Evolutionary conservation across 2,888 invertebrate species (phyloP).

Genomic region (Idaea dimidiata): DNA sequence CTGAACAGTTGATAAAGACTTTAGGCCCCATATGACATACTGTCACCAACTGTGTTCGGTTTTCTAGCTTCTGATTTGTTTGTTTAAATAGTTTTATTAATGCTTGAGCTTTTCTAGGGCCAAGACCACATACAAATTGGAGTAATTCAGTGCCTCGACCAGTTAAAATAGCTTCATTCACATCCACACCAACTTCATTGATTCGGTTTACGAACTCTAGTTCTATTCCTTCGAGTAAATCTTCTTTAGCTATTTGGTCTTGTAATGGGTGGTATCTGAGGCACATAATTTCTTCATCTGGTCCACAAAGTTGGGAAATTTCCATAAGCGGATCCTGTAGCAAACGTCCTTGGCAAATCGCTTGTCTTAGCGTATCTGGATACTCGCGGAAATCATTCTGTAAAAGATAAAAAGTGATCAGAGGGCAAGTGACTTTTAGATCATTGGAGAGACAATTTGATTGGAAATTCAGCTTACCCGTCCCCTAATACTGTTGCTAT

Average conservation of each 20-base stretch:
- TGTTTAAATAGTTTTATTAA: slow-evolving; percentile 93
- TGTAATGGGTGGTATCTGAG: slow-evolving; percentile 94
- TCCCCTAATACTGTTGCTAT: slow-evolving; percentile 94
- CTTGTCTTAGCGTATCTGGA: slow-evolving; percentile 93
- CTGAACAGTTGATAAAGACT: slow-evolving; percentile 99
- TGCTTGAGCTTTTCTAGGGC: slow-evolving; percentile 95
- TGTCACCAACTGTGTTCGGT: slow-evolving; percentile 96
- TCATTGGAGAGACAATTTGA: background rate
- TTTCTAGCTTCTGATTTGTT: slow-evolving; percentile 95
- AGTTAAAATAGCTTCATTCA: slow-evolving; percentile 95
- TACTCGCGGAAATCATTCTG: slow-evolving; percentile 94
- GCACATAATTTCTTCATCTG: slow-evolving; percentile 97
- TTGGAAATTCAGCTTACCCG: slow-evolving; percentile 60
- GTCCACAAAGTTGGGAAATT: slow-evolving; percentile 96
- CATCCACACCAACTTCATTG: slow-evolving; percentile 98
- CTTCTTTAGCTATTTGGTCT: slow-evolving; percentile 91
- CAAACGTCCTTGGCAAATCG: slow-evolving; percentile 94
- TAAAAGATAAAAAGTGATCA: slow-evolving; percentile 19
- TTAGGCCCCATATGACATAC: slow-evolving; percentile 98
- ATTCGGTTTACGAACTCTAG: slow-evolving; percentile 96
- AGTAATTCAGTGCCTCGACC: slow-evolving; percentile 93
- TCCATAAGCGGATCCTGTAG: slow-evolving; percentile 98
- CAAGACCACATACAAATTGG: slow-evolving; percentile 98
- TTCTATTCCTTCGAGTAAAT: slow-evolving; percentile 90
- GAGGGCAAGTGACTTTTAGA: background rate